Percentiles rank a stretch among this genome's conserved stretches.
Evolutionary conservation across 2,888 invertebrate species (phyloP).

Genomic region (Pseudeuparius sepicola): DNA sequence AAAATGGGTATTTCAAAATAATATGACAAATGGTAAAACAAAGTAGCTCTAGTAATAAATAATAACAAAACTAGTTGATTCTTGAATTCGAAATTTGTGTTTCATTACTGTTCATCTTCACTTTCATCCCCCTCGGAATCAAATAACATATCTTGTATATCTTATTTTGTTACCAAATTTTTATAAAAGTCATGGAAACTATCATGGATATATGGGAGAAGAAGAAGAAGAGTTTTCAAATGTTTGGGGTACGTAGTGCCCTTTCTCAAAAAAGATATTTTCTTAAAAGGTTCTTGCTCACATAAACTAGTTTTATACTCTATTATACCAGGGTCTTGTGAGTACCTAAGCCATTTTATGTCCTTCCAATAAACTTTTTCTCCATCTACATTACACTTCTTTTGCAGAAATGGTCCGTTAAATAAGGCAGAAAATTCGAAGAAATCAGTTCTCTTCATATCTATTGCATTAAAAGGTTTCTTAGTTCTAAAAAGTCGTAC

Average conservation of each 20-base stretch:
- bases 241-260: too few species aligned
- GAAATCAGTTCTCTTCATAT: slow-evolving; percentile 9
- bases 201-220: background rate
- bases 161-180: slow-evolving; percentile 1
- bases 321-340: slow-evolving; percentile 3
- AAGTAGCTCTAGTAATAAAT: too few species aligned
- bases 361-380: slow-evolving; percentile 5
- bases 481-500: slow-evolving; percentile 8
- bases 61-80: too few species aligned
- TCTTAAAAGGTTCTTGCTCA: slow-evolving; percentile 1
- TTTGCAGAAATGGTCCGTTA: background rate
- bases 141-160: too few species aligned
- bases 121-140: too few species aligned
- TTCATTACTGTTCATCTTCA: too few species aligned
- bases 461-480: slow-evolving; percentile 5
- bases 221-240: too few species aligned
- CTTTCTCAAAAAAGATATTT: background rate
- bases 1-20: too few species aligned
- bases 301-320: slow-evolving; percentile 7
- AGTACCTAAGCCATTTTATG: slow-evolving; percentile 10
- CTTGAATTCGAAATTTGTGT: too few species aligned
- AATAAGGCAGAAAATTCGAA: slow-evolving; percentile 4
- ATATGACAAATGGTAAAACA: too few species aligned
- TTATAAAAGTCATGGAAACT: slow-evolving; percentile 4
- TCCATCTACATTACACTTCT: slow-evolving; percentile 3